Percentiles rank a stretch among this genome's conserved stretches.
Evolutionary conservation across 2,113 vertebrate species (phyloP).

Genomic region (Oceanodroma tethys): DNA sequence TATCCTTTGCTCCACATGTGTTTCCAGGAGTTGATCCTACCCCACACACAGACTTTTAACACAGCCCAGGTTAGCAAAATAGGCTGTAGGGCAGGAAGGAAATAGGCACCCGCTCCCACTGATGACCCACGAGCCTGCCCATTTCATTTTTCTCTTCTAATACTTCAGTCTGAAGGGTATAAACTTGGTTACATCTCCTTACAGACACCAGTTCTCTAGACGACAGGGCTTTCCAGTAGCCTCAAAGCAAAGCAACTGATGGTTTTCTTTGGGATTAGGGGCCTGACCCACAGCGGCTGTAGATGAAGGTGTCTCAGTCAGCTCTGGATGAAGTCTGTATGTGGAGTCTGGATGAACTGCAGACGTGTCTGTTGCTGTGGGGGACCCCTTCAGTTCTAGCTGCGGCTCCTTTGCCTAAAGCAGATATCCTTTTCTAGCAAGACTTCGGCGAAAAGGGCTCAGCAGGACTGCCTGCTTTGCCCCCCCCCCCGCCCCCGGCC

Average conservation of each 20-base stretch:
- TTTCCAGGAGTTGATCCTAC: neutral
- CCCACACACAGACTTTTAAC: neutral
- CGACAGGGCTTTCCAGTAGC: neutral
- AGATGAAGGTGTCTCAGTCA: neutral
- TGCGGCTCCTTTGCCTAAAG: neutral
- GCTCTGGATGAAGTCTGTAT: neutral
- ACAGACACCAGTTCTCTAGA: neutral
- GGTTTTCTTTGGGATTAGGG: neutral
- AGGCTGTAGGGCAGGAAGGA: neutral
- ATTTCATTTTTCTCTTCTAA: neutral
- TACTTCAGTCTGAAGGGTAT: neutral
- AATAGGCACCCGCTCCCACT: neutral
- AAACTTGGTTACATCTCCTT: neutral
- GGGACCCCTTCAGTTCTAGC: neutral
- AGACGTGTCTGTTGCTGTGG: fast-evolving
- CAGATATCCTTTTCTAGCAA: neutral
- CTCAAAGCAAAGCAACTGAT: neutral
- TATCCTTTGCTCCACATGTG: neutral
- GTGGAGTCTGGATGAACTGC: neutral
- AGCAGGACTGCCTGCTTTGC: neutral
- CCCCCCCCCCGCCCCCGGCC: neutral
- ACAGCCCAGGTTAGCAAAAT: neutral
- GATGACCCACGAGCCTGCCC: neutral
- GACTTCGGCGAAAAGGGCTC: neutral
- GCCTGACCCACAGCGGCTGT: neutral